Evolutionary conservation across 2,888 invertebrate species (phyloP).

Genomic region (Dinocampus coccinellae): DNA sequence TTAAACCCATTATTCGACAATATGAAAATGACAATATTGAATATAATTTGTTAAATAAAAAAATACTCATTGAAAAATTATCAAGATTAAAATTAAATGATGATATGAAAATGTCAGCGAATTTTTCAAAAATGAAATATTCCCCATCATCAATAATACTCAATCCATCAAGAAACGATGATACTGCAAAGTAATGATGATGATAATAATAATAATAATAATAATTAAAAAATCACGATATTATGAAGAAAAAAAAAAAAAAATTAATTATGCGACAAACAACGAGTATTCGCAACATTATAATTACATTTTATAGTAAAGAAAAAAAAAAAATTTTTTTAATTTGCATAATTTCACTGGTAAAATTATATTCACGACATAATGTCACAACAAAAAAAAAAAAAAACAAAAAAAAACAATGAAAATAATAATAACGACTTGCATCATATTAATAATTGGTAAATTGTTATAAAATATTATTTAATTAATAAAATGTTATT

Average conservation of each 20-base stretch:
- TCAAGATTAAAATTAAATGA: constrained; percentile 56
- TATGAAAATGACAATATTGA: constrained; percentile 52
- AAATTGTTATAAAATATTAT: constrained; percentile 72
- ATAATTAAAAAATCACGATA: constrained; percentile 59
- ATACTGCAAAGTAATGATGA: neutral
- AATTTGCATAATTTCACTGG: constrained; percentile 73
- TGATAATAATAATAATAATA: neutral
- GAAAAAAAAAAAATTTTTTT: constrained; percentile 80
- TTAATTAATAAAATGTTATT: constrained; percentile 75
- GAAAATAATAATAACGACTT: neutral
- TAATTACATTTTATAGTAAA: constrained; percentile 84
- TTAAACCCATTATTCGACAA: constrained; percentile 81
- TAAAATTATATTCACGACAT: constrained; percentile 50
- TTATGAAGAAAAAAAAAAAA: constrained; percentile 58
- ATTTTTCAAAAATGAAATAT: constrained; percentile 80
- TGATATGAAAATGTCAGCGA: constrained; percentile 80
- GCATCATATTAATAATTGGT: constrained; percentile 47
- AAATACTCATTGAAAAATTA: constrained; percentile 46
- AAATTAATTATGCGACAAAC: constrained; percentile 46
- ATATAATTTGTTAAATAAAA: constrained; percentile 59
- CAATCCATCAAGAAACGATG: constrained; percentile 68
- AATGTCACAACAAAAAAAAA: too few species aligned
- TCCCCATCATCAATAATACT: constrained; percentile 70
- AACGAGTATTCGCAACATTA: constrained; percentile 72
- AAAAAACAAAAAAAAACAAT: constrained; percentile 48